Evolutionary conservation across 2,113 vertebrate species (phyloP).

Genomic region (Melanerpes formicivorus): DNA sequence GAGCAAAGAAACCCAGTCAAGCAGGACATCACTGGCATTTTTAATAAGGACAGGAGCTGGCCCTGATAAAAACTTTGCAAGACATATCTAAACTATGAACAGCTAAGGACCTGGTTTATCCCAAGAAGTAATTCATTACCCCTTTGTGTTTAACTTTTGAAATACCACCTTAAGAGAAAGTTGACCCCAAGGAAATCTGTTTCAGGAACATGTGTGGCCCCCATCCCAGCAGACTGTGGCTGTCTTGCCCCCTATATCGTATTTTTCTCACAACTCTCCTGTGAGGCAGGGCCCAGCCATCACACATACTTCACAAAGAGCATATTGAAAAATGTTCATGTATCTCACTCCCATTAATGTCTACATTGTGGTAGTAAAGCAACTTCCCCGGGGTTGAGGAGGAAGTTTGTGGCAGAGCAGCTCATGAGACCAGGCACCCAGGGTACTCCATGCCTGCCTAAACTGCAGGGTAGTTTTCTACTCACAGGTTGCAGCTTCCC

Average conservation of each 20-base stretch:
- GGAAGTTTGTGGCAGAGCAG: background rate
- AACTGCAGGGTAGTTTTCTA: background rate
- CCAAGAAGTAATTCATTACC: conserved; percentile 29
- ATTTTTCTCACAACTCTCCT: background rate
- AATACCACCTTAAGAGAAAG: conserved; percentile 39
- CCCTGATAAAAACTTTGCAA: conserved; percentile 35
- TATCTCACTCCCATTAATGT: background rate
- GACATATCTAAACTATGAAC: conserved; percentile 1
- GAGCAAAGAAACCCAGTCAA: background rate
- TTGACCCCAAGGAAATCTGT: conserved; percentile 63
- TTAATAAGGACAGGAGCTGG: conserved; percentile 18
- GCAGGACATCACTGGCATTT: conserved; percentile 54
- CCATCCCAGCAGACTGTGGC: background rate
- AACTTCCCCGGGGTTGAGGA: background rate
- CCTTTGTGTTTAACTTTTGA: conserved; percentile 36
- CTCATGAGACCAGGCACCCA: background rate
- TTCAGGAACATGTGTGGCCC: conserved; percentile 46
- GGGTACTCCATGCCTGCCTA: background rate
- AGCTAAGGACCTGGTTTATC: conserved; percentile 15
- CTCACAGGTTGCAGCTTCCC: background rate
- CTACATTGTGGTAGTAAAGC: background rate
- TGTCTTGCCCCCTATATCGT: conserved; percentile 18
- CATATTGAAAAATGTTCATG: background rate
- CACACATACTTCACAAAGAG: background rate
- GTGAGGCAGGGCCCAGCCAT: background rate